These are phyloP conservation scores for Calvadosia cruxmelitensis DNA, from an alignment of 30 jellyfish, hydroid and myxozoan species.

Conservation along the genomic window DNA sequence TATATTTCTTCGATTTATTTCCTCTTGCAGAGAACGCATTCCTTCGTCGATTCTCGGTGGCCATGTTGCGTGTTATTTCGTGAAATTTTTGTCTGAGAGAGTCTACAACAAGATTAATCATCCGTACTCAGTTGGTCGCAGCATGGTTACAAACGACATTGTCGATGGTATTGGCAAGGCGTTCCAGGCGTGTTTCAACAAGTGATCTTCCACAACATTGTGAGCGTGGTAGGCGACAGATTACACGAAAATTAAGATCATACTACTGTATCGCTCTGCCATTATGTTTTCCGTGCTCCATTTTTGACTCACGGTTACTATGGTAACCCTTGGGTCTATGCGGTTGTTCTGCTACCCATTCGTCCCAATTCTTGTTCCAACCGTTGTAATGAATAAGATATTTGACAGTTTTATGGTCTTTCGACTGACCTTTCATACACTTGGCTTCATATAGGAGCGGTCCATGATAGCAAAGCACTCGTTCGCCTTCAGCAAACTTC, in stretches of 20 bases:
- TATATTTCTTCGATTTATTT: too few species aligned
- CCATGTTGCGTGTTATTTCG: slow-evolving; percentile 57
- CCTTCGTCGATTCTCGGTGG: slow-evolving; percentile 46
- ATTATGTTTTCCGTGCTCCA: too few species aligned
- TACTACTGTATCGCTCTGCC: too few species aligned
- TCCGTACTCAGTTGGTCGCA: slow-evolving; percentile 50
- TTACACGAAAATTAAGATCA: too few species aligned
- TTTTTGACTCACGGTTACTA: too few species aligned
- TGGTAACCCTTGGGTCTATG: too few species aligned
- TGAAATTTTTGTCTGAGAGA: slow-evolving; percentile 29
- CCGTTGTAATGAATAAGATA: slow-evolving; percentile 88
- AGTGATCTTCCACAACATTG: too few species aligned
- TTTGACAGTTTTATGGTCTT: slow-evolving; percentile 51
- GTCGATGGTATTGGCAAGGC: slow-evolving; percentile 37
- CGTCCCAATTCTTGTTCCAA: slow-evolving; percentile 98
- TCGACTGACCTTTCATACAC: slow-evolving; percentile 38
- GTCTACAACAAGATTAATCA: slow-evolving; percentile 30
- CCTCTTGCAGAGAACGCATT: neutral
- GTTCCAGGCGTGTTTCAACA: neutral
- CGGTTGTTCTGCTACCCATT: slow-evolving; percentile 98
- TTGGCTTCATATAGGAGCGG: slow-evolving; percentile 88
- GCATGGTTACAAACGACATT: slow-evolving; percentile 80
- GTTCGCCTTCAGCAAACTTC: slow-evolving; percentile 82
- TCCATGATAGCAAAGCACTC: slow-evolving; percentile 89
- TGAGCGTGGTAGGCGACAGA: too few species aligned